Percentiles rank a stretch among this genome's conserved stretches.
Conservation (phyloP, 2,113 vertebrate species). For the Desmodus rotundus region DNA sequence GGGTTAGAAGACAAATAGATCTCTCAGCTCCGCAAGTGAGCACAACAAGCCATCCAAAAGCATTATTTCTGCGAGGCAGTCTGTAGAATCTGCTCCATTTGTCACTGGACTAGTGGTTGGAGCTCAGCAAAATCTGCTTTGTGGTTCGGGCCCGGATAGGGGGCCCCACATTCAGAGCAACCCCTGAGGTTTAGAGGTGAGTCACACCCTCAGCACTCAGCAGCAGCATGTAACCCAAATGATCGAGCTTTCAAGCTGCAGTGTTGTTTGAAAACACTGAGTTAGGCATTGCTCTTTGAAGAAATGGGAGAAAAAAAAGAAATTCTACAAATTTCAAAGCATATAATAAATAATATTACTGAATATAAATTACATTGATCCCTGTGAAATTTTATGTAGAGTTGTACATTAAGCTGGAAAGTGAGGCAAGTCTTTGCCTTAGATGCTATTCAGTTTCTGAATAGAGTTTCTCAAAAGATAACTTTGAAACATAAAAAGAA, state of each 20-base stretch:
- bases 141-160: not conserved
- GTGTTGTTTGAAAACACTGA: not conserved
- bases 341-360: not conserved
- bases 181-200: not conserved
- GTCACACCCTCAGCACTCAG: not conserved
- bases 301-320: not conserved
- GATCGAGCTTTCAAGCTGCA: not conserved
- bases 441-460: not conserved
- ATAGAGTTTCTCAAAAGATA: not conserved
- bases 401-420: not conserved
- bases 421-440: not conserved
- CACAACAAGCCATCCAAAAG: slow-evolving; percentile 69
- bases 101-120: slow-evolving; percentile 66
- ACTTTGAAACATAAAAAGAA: not conserved
- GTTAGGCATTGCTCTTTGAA: not conserved
- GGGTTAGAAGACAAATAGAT: slow-evolving; percentile 78
- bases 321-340: not conserved
- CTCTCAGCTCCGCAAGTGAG: slow-evolving; percentile 67
- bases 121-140: not conserved
- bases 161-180: not conserved
- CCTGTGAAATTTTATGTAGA: not conserved
- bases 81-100: slow-evolving; percentile 71
- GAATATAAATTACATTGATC: not conserved
- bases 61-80: slow-evolving; percentile 64
- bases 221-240: not conserved